Evolutionary conservation across 2,797 vertebrate species (phyloP).

Genomic region (Anolis apletophallus): DNA sequence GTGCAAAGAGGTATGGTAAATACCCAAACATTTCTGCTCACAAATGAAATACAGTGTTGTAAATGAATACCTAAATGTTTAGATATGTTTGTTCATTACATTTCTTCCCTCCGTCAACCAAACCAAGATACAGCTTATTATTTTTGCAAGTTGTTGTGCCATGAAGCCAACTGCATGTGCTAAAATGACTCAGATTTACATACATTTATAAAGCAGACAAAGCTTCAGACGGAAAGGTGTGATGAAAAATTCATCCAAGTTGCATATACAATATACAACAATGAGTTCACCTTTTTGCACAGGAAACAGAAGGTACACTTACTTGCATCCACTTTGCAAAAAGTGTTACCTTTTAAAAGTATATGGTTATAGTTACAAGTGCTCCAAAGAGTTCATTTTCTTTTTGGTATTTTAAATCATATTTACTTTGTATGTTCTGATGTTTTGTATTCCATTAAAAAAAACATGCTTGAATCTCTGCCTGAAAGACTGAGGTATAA

Average conservation of each 20-base stretch:
- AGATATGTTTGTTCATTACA: background rate
- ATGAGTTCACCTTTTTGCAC: background rate
- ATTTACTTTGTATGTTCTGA: too few relatives aligned
- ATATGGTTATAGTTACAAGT: background rate
- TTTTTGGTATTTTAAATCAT: too few relatives aligned
- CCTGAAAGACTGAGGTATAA: too few relatives aligned
- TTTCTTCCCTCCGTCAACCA: background rate
- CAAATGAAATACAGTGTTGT: background rate
- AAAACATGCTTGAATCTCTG: too few relatives aligned
- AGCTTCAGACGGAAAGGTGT: background rate
- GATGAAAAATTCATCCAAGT: background rate
- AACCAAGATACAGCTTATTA: background rate
- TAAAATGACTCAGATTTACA: background rate
- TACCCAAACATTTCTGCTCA: background rate
- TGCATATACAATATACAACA: background rate
- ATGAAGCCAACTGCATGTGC: background rate
- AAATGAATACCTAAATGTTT: background rate
- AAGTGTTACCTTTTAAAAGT: background rate
- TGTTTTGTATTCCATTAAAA: too few relatives aligned
- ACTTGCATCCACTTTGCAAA: background rate
- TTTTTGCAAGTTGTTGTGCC: background rate
- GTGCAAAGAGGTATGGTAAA: background rate
- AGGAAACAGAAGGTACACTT: background rate
- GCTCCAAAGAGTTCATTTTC: too few relatives aligned
- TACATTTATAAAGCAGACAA: background rate